Percentiles rank a stretch among this genome's conserved stretches.
Evolutionary conservation across 2,797 vertebrate genomes (phyloP).

Genomic region (Yasuhikotakia modesta): DNA sequence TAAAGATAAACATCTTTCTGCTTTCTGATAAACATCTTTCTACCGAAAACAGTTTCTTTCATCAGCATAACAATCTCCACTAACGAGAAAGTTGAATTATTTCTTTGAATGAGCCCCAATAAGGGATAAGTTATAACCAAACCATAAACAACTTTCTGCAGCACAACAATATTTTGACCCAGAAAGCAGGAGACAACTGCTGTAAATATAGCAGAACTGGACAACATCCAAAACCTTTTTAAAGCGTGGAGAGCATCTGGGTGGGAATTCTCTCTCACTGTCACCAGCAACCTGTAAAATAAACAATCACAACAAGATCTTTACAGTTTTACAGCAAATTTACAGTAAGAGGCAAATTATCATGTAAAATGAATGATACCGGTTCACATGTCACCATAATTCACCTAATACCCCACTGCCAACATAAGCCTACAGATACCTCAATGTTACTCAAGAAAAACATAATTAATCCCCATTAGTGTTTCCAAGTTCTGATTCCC

Average conservation of each 20-base stretch:
- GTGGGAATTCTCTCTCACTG: neutral
- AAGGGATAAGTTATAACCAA: neutral
- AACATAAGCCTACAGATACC: too few species aligned
- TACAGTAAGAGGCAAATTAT: too few species aligned
- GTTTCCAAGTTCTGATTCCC: neutral
- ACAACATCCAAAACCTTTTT: slow-evolving; percentile 4
- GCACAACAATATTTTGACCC: neutral
- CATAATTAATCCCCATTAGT: neutral
- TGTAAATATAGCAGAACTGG: neutral
- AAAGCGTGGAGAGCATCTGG: neutral
- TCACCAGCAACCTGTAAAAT: neutral
- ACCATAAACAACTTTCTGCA: neutral
- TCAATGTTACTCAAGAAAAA: too few species aligned
- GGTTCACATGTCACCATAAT: too few species aligned
- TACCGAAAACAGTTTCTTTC: neutral
- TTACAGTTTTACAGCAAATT: neutral
- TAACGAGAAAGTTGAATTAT: neutral
- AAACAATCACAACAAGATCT: neutral
- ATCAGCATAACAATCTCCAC: neutral
- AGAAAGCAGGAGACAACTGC: neutral
- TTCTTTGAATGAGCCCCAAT: neutral
- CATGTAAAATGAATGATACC: too few species aligned
- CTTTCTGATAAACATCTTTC: neutral
- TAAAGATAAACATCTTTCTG: neutral
- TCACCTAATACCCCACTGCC: too few species aligned